phyloP scores from a whole-genome alignment of 2,888 invertebrate genomes.

The Frankliniella fusca region DNA sequence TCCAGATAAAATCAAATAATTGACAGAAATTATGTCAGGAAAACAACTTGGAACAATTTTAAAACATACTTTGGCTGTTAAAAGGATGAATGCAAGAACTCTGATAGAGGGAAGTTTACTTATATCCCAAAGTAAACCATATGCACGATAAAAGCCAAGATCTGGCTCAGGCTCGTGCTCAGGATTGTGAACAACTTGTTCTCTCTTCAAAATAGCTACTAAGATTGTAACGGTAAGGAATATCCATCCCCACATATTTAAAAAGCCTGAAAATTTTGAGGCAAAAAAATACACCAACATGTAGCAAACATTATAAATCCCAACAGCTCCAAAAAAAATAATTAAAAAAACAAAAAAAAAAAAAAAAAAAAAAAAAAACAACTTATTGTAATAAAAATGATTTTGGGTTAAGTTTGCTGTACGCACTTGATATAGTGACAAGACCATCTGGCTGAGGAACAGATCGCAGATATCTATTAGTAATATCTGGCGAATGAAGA shows the following conservation, averaged over 20 bases:
- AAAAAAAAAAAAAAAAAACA: slow-evolving; percentile 29
- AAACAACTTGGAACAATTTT: not conserved
- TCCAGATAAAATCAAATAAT: not conserved
- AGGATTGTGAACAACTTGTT: slow-evolving; percentile 71
- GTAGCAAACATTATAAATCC: too few species aligned
- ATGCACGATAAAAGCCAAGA: slow-evolving; percentile 72
- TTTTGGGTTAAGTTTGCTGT: not conserved
- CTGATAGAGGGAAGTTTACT: slow-evolving; percentile 66
- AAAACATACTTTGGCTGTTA: slow-evolving; percentile 55
- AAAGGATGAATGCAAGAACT: slow-evolving; percentile 69
- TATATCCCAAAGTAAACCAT: slow-evolving; percentile 55
- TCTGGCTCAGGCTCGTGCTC: slow-evolving; percentile 73
- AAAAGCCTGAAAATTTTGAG: slow-evolving; percentile 61
- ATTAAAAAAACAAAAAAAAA: too few species aligned
- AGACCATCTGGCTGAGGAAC: slow-evolving; percentile 67
- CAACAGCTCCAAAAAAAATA: too few species aligned
- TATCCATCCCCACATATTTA: slow-evolving; percentile 91
- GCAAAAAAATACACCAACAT: too few species aligned
- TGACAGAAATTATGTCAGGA: not conserved
- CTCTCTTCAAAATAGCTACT: slow-evolving; percentile 40
- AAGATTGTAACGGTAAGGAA: slow-evolving; percentile 88
- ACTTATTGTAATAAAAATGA: slow-evolving; percentile 26
- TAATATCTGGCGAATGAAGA: slow-evolving; percentile 91
- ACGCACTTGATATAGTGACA: slow-evolving; percentile 58
- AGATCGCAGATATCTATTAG: slow-evolving; percentile 82